Conservation (phyloP, 2,797 vertebrate genomes). For the Crenichthys baileyi region DNA sequence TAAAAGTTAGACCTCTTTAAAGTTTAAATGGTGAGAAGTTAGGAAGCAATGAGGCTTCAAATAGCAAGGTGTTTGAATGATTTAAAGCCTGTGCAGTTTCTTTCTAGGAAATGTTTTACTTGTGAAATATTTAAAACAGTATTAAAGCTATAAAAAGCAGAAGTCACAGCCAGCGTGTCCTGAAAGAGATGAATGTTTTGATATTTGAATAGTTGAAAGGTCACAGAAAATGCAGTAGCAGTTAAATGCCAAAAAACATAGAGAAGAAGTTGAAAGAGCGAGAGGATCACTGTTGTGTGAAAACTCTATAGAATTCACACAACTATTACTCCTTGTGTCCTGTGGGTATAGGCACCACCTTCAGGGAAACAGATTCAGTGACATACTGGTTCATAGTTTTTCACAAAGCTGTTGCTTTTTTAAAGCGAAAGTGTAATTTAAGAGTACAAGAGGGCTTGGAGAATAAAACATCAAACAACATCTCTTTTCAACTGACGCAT, state of each 20-base stretch:
- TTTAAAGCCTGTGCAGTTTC: not conserved
- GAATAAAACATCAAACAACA: slow-evolving; percentile 60
- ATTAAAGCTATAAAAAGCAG: not conserved
- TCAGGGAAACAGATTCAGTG: slow-evolving; percentile 23
- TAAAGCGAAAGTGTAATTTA: slow-evolving; percentile 53
- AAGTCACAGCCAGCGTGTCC: not conserved
- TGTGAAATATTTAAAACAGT: not conserved
- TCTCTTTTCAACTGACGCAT: slow-evolving; percentile 31
- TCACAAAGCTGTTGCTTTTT: slow-evolving; percentile 24
- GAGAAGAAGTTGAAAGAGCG: not conserved
- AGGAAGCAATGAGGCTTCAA: not conserved
- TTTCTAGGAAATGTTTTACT: not conserved
- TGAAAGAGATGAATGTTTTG: not conserved
- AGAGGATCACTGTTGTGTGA: not conserved
- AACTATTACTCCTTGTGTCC: slow-evolving; percentile 1
- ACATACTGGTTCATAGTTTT: slow-evolving; percentile 31
- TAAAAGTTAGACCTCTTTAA: not conserved
- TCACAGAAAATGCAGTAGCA: not conserved
- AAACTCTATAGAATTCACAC: not conserved
- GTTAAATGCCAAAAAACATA: not conserved
- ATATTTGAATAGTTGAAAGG: not conserved
- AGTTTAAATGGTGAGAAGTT: not conserved
- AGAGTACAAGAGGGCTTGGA: not conserved
- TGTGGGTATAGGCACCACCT: slow-evolving; percentile 17
- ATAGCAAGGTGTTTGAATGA: not conserved